Evolutionary conservation across 2,888 invertebrate species (phyloP).

Genomic region (Pharmacophagus antenor): DNA sequence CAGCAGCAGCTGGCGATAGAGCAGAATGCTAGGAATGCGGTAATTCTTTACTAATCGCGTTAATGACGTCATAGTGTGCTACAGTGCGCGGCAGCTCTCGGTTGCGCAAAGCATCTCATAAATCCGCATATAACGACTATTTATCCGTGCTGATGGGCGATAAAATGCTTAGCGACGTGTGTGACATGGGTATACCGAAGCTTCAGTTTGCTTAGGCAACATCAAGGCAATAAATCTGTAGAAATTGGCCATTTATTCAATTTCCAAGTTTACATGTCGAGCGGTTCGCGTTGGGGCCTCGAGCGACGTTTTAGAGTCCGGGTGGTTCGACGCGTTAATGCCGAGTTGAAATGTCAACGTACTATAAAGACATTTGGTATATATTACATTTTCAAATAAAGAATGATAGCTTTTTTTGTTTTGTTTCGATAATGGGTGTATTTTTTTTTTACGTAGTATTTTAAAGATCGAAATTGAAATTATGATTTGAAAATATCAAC

Average conservation of each 20-base stretch:
- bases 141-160: neutral
- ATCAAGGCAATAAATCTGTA: conserved; percentile 35
- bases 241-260: conserved; percentile 36
- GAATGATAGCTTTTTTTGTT: neutral
- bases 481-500: no score
- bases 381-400: neutral
- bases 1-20: no score
- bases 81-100: neutral
- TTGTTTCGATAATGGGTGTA: no score
- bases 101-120: neutral
- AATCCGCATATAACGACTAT: neutral
- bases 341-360: conserved; percentile 42
- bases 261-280: conserved; percentile 50
- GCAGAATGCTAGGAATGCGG: no score
- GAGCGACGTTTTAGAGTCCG: conserved; percentile 67
- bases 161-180: neutral
- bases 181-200: conserved; percentile 6
- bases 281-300: conserved; percentile 44
- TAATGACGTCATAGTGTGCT: neutral
- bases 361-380: conserved; percentile 33
- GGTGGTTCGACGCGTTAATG: conserved; percentile 55
- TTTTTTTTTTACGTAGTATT: no score
- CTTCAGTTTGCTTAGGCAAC: conserved; percentile 16
- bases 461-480: no score
- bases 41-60: no score